Conservation (phyloP, 2,113 vertebrate species). For the Clarias magur region DNA sequence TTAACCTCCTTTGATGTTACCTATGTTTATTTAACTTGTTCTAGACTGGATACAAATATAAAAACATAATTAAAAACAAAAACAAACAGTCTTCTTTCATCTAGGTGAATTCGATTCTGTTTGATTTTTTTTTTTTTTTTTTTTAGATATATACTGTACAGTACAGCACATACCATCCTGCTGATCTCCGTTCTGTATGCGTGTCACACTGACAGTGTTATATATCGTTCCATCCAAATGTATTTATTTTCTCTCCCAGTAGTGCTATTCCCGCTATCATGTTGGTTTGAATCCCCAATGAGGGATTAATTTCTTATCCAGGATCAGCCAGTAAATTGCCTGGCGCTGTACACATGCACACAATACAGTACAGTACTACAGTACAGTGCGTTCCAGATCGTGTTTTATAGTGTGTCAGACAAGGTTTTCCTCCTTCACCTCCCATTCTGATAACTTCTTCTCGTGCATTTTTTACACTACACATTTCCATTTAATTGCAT, state of each 20-base stretch:
- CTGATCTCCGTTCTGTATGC: background rate
- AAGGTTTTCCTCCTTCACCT: background rate
- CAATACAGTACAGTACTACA: background rate
- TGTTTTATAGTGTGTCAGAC: background rate
- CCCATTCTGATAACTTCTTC: background rate
- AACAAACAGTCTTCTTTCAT: background rate
- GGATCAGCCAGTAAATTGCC: background rate
- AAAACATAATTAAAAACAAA: background rate
- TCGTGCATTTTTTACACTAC: background rate
- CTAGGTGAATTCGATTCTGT: background rate
- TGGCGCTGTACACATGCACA: background rate
- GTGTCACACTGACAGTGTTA: background rate
- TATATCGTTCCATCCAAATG: background rate
- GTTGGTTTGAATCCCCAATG: background rate
- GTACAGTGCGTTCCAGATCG: background rate
- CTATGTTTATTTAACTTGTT: background rate
- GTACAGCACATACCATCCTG: background rate
- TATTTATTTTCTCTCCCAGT: background rate
- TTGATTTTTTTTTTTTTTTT: background rate
- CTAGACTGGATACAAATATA: background rate
- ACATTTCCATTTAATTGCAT: background rate
- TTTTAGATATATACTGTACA: background rate
- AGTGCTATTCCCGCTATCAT: background rate
- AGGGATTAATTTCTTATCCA: background rate
- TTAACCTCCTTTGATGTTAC: background rate